phyloP scores from a whole-genome alignment of 2,888 invertebrate species.

The Meteorus cinctellus region DNA sequence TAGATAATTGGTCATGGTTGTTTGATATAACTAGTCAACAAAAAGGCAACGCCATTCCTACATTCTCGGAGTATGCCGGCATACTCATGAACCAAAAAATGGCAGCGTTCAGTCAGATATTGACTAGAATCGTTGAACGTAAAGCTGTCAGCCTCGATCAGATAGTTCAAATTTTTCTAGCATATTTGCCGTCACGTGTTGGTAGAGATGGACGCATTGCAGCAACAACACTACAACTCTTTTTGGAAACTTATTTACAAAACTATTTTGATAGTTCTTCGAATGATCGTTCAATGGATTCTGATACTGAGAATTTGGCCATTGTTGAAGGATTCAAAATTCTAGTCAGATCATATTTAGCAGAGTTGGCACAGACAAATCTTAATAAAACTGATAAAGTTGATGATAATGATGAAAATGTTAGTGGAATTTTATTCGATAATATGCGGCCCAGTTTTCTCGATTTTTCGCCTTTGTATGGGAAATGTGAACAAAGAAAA shows the following conservation, averaged over 20 bases:
- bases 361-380: constrained; percentile 71
- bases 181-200: constrained; percentile 80
- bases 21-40: constrained; percentile 74
- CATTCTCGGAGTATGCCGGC: constrained; percentile 77
- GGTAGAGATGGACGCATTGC: constrained; percentile 74
- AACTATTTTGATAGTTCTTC: constrained; percentile 55
- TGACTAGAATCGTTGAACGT: constrained; percentile 74
- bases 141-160: constrained; percentile 72
- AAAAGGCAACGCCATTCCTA: constrained; percentile 66
- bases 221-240: constrained; percentile 68
- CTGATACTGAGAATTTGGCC: constrained; percentile 70
- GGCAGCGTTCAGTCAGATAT: constrained; percentile 73
- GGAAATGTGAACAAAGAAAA: constrained; percentile 51
- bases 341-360: constrained; percentile 78
- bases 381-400: constrained; percentile 48
- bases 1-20: constrained; percentile 75
- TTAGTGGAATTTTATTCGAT: constrained; percentile 68
- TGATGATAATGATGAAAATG: constrained; percentile 51
- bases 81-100: constrained; percentile 75
- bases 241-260: constrained; percentile 68
- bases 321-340: constrained; percentile 77
- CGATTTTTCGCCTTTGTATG: constrained; percentile 57
- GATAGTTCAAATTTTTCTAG: constrained; percentile 77
- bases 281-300: not conserved
- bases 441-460: constrained; percentile 73